Percentiles rank a stretch among this genome's conserved stretches.
Conservation (phyloP, 2,113 vertebrate species). For the Malurus elegans region DNA sequence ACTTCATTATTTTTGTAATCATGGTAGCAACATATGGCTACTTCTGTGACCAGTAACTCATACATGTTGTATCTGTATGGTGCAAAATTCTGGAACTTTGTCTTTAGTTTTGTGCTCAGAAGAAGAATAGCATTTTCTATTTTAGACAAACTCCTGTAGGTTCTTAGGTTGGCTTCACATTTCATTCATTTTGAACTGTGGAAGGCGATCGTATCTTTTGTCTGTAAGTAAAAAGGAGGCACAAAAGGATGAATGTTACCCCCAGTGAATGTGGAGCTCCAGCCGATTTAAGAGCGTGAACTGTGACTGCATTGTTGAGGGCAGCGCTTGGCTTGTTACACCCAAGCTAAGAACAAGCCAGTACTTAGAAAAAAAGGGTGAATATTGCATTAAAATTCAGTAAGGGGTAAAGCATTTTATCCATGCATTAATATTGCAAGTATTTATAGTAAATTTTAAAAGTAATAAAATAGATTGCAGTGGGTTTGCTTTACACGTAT, state of each 20-base stretch:
- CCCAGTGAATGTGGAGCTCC: conserved; percentile 15
- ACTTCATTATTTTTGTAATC: background rate
- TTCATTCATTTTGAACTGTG: conserved; percentile 28
- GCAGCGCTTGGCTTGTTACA: background rate
- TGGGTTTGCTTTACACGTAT: background rate
- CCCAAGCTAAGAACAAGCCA: background rate
- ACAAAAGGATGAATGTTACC: conserved; percentile 23
- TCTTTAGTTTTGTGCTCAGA: background rate
- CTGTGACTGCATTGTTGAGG: conserved; percentile 39
- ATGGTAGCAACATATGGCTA: background rate
- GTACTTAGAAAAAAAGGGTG: background rate
- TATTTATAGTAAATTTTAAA: background rate
- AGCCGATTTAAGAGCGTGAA: background rate
- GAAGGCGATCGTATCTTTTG: conserved; percentile 5
- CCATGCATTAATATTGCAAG: background rate
- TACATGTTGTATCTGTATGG: background rate
- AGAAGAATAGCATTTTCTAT: background rate
- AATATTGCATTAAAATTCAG: background rate
- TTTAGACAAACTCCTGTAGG: background rate
- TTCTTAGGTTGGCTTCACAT: conserved; percentile 4
- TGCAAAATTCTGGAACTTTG: background rate
- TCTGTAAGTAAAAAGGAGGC: conserved; percentile 2
- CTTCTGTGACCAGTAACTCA: background rate
- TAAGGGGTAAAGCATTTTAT: background rate
- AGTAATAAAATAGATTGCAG: background rate